Percentiles rank a stretch among this genome's conserved stretches.
phyloP scores from a whole-genome alignment of 2,113 vertebrate genomes.

The Sylvicapra grimmia region DNA sequence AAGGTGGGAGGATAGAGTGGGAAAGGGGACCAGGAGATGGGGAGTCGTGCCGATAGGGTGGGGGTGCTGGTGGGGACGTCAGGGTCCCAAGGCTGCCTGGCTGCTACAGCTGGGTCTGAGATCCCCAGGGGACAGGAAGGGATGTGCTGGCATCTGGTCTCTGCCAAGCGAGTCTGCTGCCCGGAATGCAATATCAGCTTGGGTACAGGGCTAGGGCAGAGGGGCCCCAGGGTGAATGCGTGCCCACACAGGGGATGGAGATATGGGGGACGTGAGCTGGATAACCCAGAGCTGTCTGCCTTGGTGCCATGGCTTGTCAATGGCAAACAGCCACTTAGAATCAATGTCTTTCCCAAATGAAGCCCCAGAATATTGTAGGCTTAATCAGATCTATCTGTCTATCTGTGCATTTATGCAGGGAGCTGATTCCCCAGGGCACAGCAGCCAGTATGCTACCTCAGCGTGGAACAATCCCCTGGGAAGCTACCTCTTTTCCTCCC shows the following conservation, averaged over 20 bases:
- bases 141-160: constrained; percentile 54
- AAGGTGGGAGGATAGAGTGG: constrained; percentile 18
- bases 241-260: not conserved
- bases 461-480: not conserved
- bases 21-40: not conserved
- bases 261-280: not conserved
- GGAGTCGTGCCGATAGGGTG: not conserved
- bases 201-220: not conserved
- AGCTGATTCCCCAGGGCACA: constrained; percentile 43
- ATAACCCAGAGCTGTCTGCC: constrained; percentile 37
- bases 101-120: constrained; percentile 47
- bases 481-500: constrained; percentile 2
- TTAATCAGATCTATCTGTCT: constrained; percentile 49
- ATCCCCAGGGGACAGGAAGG: constrained; percentile 29
- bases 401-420: constrained; percentile 24
- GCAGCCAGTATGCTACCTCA: constrained; percentile 27
- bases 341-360: constrained; percentile 53
- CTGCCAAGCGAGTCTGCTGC: not conserved
- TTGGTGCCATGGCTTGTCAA: constrained; percentile 27
- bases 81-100: constrained; percentile 40
- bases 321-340: constrained; percentile 55
- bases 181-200: constrained; percentile 10
- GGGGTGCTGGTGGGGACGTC: not conserved
- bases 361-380: constrained; percentile 19
- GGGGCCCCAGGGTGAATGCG: not conserved